Evolutionary conservation across 2,113 vertebrate genomes (phyloP).

Genomic region (Micromys minutus): DNA sequence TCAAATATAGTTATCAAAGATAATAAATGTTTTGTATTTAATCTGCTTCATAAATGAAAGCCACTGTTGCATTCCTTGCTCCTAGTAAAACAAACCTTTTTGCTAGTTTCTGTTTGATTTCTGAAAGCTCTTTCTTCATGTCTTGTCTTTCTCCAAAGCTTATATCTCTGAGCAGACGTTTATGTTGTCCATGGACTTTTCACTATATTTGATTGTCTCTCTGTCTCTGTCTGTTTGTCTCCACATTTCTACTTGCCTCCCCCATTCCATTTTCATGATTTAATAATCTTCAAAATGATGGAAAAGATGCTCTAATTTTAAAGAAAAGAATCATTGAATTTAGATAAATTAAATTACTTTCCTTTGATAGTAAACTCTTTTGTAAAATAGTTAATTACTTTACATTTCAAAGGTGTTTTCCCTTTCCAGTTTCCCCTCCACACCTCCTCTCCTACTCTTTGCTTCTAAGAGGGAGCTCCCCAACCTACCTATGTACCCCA

Average conservation of each 20-base stretch:
- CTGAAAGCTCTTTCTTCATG: not conserved
- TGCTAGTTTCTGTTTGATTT: not conserved
- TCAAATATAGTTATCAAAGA: not conserved
- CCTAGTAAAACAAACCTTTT: not conserved
- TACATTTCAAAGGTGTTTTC: no score
- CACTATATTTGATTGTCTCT: not conserved
- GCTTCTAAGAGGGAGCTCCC: no score
- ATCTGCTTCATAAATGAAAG: not conserved
- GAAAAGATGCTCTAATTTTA: constrained; percentile 61
- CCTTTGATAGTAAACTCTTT: constrained; percentile 69
- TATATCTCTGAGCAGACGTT: not conserved
- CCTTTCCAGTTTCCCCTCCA: no score
- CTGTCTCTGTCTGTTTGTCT: not conserved
- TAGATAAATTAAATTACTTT: constrained; percentile 77
- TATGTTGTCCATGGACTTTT: not conserved
- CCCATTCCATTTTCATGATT: not conserved
- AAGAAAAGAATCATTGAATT: constrained; percentile 69
- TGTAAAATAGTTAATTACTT: no score
- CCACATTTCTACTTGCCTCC: not conserved
- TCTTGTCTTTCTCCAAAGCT: not conserved
- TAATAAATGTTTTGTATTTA: not conserved
- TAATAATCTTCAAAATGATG: constrained; percentile 4
- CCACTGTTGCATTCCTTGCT: not conserved
- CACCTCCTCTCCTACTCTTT: no score
- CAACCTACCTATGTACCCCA: no score